Evolutionary conservation across 2,888 invertebrate genomes (phyloP).

Genomic region (Lamellibrachia satsuma): DNA sequence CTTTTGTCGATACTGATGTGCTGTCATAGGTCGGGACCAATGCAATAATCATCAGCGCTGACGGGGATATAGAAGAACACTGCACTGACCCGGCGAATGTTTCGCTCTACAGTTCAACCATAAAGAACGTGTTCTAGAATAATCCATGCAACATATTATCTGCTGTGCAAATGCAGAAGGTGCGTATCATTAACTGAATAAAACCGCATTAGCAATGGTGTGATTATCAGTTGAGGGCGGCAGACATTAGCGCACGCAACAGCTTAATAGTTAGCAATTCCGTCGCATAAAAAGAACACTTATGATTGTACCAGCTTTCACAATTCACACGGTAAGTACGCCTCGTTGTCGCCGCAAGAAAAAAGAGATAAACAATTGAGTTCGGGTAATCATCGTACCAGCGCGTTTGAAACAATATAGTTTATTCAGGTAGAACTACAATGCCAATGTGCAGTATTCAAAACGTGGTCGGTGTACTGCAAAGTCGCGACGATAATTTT

Average conservation of each 20-base stretch:
- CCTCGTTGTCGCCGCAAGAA: background rate
- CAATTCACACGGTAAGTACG: background rate
- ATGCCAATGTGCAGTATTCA: background rate
- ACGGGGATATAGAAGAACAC: background rate
- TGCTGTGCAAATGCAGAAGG: background rate
- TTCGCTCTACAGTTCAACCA: background rate
- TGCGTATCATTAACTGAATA: background rate
- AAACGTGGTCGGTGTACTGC: background rate
- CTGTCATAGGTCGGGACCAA: background rate
- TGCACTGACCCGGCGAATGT: background rate
- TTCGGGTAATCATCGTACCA: background rate
- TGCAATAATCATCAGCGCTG: background rate
- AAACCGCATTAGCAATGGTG: background rate
- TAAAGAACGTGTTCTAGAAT: background rate
- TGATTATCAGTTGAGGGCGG: too few species aligned
- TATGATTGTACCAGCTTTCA: background rate
- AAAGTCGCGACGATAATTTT: background rate
- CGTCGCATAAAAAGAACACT: background rate
- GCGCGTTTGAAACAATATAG: background rate
- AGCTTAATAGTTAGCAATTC: background rate
- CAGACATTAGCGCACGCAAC: background rate
- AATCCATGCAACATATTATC: background rate
- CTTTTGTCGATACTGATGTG: background rate
- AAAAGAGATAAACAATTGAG: background rate
- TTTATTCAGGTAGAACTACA: background rate